These are phyloP conservation scores for Rhynchonema sp. DNA, from an alignment of 2,888 invertebrate species.

Conservation along the genomic window DNA sequence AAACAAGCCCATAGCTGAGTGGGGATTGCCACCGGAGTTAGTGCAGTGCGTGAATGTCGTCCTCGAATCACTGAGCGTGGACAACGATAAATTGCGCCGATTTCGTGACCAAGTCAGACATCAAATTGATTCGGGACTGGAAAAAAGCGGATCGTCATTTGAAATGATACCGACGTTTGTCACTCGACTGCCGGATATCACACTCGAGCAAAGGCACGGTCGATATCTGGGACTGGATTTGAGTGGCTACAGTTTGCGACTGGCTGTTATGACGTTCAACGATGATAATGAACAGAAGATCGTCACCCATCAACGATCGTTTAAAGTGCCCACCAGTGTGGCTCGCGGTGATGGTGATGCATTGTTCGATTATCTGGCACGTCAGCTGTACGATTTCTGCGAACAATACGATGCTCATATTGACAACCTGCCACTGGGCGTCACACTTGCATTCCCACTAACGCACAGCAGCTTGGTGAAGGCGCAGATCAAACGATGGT, in stretches of 20 bases:
- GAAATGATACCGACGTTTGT: constrained; percentile 90
- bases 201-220: not conserved
- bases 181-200: constrained; percentile 57
- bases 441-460: constrained; percentile 87
- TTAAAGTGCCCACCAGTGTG: not conserved
- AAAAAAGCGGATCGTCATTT: constrained; percentile 53
- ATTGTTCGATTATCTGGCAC: not conserved
- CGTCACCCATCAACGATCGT: not conserved
- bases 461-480: constrained; percentile 63
- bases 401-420: not conserved
- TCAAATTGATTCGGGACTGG: constrained; percentile 58
- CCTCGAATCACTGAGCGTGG: too few species aligned
- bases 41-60: too few species aligned
- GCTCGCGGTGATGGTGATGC: not conserved
- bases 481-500: constrained; percentile 58
- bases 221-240: too few species aligned
- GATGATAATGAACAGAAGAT: too few species aligned
- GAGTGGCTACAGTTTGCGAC: too few species aligned
- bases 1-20: too few species aligned
- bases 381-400: not conserved
- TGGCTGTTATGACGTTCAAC: too few species aligned
- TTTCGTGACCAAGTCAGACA: not conserved
- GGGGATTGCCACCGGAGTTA: too few species aligned
- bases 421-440: constrained; percentile 54
- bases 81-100: not conserved